A percentile compares a stretch with the other conserved stretches of the same genome.
These are phyloP conservation scores for Drosophila cognata DNA, from an alignment of 2,888 invertebrate species.

Conservation along the genomic window DNA sequence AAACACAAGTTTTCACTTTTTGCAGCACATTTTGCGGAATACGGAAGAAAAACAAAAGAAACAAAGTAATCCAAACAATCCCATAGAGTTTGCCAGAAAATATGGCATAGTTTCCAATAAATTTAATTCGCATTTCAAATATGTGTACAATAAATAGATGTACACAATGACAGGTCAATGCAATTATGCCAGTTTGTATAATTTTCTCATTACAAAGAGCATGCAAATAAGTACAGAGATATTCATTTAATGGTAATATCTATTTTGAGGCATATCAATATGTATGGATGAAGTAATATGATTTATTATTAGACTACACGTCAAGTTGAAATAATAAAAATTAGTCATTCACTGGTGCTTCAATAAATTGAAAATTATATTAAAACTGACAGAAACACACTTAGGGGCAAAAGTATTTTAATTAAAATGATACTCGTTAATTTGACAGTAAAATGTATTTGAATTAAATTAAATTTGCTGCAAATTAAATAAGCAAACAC, in stretches of 20 bases:
- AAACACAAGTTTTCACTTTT: slow-evolving; percentile 35
- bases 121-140: slow-evolving; percentile 16
- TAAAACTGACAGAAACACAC: slow-evolving; percentile 24
- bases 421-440: slow-evolving; percentile 15
- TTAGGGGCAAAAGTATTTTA: slow-evolving; percentile 6
- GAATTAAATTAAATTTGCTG: slow-evolving; percentile 21
- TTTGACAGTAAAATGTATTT: slow-evolving; percentile 25
- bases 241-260: slow-evolving; percentile 42
- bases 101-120: slow-evolving; percentile 11
- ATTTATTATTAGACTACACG: slow-evolving; percentile 59
- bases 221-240: slow-evolving; percentile 33
- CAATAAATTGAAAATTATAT: slow-evolving; percentile 20
- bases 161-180: slow-evolving; percentile 31
- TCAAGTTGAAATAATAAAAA: slow-evolving; percentile 24
- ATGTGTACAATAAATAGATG: not conserved
- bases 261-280: slow-evolving; percentile 46
- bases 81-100: not conserved
- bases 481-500: slow-evolving; percentile 24
- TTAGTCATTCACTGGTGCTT: slow-evolving; percentile 49
- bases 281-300: slow-evolving; percentile 50
- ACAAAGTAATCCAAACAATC: not conserved
- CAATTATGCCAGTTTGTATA: slow-evolving; percentile 50
- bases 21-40: not conserved
- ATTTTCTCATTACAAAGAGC: slow-evolving; percentile 44
- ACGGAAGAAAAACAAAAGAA: not conserved